These are phyloP conservation scores for Eumeta japonica DNA, from an alignment of 1,140 invertebrate genomes.

Conservation along the genomic window DNA sequence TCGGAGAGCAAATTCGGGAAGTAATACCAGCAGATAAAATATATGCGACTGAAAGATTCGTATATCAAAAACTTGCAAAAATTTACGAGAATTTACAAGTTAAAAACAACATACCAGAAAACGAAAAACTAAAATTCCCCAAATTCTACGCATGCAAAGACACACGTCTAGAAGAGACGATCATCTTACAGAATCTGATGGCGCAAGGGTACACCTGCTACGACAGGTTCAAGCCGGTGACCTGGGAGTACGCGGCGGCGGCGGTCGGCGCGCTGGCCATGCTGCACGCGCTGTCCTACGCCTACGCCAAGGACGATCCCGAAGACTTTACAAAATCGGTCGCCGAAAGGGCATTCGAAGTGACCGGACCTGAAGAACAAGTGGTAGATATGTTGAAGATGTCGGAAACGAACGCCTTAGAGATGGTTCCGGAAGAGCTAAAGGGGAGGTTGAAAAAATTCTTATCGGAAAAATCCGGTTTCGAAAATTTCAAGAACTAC, in stretches of 20 bases:
- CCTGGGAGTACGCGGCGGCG: constrained; percentile 25
- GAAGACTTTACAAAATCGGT: constrained; percentile 16
- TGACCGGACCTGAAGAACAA: too few relatives aligned
- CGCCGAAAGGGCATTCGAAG: too few relatives aligned
- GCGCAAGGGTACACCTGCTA: constrained; percentile 19
- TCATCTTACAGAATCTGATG: constrained; percentile 29
- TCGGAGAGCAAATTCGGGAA: constrained; percentile 20
- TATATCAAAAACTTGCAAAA: constrained; percentile 23
- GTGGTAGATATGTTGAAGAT: too few relatives aligned
- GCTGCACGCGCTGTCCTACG: constrained; percentile 31
- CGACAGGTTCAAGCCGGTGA: constrained; percentile 25
- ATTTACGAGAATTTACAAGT: constrained; percentile 23
- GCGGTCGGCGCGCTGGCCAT: constrained; percentile 25
- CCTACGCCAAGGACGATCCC: constrained; percentile 16
- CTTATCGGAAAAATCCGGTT: too few relatives aligned
- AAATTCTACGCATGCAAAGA: constrained; percentile 2
- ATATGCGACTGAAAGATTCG: constrained; percentile 23
- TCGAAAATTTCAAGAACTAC: too few relatives aligned
- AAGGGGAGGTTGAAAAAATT: too few relatives aligned
- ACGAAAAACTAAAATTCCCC: constrained; percentile 10
- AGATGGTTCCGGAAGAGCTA: too few relatives aligned
- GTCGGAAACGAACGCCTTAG: too few relatives aligned
- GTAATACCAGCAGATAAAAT: constrained; percentile 10
- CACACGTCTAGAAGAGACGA: background rate
- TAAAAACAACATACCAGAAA: constrained; percentile 13